These are phyloP conservation scores for Drosophila trichaetosa DNA, from an alignment of 2,888 invertebrate genomes.

Conservation along the genomic window DNA sequence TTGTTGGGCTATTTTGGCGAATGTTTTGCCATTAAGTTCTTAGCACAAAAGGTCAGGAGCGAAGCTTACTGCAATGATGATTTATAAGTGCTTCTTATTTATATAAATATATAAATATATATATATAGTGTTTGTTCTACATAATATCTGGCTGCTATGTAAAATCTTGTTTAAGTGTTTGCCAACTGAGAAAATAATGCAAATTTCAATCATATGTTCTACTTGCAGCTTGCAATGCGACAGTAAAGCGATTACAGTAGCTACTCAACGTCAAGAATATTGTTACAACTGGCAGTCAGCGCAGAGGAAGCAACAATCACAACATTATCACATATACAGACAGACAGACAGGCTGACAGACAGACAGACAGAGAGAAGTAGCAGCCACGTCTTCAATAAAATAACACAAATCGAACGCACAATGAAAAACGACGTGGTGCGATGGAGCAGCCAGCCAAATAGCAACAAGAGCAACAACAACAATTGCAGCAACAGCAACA, in stretches of 20 bases:
- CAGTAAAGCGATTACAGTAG: conserved; percentile 42
- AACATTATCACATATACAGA: conserved; percentile 2
- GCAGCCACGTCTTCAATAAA: conserved; percentile 41
- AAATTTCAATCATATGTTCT: conserved; percentile 39
- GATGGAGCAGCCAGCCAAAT: conserved; percentile 80
- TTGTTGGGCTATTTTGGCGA: not conserved
- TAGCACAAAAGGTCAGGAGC: not conserved
- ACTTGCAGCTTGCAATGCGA: conserved; percentile 44
- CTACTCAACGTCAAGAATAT: conserved; percentile 38
- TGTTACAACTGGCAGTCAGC: conserved; percentile 12
- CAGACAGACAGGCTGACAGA: not conserved
- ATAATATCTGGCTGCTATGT: not conserved
- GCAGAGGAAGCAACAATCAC: conserved; percentile 17
- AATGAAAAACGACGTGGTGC: conserved; percentile 85
- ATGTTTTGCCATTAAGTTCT: conserved; percentile 1
- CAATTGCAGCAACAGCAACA: conserved; percentile 29
- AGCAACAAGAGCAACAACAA: conserved; percentile 46
- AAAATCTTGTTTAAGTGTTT: conserved; percentile 1
- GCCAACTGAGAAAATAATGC: conserved; percentile 27
- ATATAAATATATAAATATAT: not conserved
- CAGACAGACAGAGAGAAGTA: not conserved
- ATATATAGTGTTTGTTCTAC: not conserved
- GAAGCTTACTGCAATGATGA: not conserved
- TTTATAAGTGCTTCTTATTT: not conserved
- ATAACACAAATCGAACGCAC: conserved; percentile 70